Percentiles rank a stretch among this genome's conserved stretches.
phyloP scores from a whole-genome alignment of 2,797 vertebrate genomes.

The Perdix hodgsoniae region DNA sequence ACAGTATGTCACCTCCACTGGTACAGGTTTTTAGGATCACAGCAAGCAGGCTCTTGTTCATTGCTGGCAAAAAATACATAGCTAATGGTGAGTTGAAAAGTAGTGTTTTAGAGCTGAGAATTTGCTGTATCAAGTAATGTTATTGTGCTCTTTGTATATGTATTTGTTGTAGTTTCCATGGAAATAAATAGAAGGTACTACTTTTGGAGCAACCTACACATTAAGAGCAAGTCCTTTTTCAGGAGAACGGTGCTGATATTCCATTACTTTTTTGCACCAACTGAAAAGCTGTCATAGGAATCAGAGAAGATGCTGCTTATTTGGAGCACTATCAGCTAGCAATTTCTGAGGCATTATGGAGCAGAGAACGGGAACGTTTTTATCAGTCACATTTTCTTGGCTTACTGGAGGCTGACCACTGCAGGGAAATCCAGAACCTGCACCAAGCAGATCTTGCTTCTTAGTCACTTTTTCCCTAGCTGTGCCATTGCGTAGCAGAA shows the following conservation, averaged over 20 bases:
- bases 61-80: no score
- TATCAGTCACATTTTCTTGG: slow-evolving; percentile 1
- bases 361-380: background rate
- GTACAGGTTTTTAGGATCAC: no score
- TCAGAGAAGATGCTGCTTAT: background rate
- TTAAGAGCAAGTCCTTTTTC: background rate
- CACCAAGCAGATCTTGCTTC: rapidly evolving
- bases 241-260: background rate
- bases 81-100: no score
- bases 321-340: background rate
- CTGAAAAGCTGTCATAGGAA: background rate
- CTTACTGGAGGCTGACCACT: slow-evolving; percentile 19
- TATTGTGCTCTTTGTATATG: no score
- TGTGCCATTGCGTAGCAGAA: background rate
- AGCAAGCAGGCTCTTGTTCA: no score
- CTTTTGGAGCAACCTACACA: background rate
- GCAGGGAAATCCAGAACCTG: slow-evolving; percentile 30
- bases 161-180: no score
- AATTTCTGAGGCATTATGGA: background rate
- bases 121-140: no score
- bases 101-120: no score
- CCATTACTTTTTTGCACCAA: background rate
- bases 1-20: no score
- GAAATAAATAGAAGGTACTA: no score
- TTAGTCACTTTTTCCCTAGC: background rate